Conservation (phyloP, 2,888 invertebrate species). For the Campoletis raptor region DNA sequence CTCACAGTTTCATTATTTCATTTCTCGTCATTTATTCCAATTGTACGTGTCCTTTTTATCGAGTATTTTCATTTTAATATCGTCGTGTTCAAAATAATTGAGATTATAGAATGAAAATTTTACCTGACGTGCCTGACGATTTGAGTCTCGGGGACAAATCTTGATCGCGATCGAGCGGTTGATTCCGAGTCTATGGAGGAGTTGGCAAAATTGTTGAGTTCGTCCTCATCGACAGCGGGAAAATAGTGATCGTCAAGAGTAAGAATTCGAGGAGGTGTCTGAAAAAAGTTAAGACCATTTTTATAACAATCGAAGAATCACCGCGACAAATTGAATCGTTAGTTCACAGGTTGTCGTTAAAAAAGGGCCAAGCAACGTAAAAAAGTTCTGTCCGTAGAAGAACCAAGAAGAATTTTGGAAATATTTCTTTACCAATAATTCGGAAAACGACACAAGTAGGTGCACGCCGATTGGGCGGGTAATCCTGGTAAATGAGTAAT, state of each 20-base stretch:
- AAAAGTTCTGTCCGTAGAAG: not conserved
- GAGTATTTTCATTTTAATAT: too few species aligned
- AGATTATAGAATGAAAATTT: not conserved
- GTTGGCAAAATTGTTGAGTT: conserved; percentile 82
- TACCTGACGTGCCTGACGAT: conserved; percentile 80
- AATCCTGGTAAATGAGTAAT: conserved; percentile 58
- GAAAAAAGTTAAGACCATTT: conserved; percentile 72
- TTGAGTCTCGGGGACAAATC: conserved; percentile 78
- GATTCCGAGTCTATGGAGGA: conserved; percentile 73
- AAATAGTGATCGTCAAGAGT: conserved; percentile 95
- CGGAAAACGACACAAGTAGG: conserved; percentile 21
- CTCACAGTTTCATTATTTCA: not conserved
- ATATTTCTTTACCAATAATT: conserved; percentile 56
- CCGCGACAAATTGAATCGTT: not conserved
- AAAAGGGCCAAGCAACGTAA: conserved; percentile 52
- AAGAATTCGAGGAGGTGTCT: conserved; percentile 95
- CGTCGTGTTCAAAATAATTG: not conserved
- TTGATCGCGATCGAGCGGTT: conserved; percentile 69
- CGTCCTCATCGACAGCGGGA: conserved; percentile 88
- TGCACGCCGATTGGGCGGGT: conserved; percentile 17
- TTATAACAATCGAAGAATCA: not conserved
- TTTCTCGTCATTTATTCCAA: not conserved
- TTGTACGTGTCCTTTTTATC: too few species aligned
- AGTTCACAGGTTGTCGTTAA: conserved; percentile 47
- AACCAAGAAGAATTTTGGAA: conserved; percentile 31